Base-by-base conservation (phyloP, 2,113 vertebrate species). In the Orientallactaga bullata region DNA sequence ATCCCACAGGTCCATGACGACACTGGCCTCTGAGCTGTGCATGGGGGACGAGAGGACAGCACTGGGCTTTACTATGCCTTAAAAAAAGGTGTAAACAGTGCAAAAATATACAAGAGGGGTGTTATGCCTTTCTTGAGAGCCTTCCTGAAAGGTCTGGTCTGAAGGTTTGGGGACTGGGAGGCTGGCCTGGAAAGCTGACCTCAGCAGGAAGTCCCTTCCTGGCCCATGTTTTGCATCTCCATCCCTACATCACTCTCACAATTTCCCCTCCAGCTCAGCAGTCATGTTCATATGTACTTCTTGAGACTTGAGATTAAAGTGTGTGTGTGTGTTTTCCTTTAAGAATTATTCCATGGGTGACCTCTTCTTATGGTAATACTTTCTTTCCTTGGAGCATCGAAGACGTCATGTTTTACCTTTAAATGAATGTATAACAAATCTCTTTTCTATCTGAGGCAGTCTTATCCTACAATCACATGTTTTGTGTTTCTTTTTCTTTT, bases 321-420 rank as follows among this genome's bases (percentile, higher is more conserved):
- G 68, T 58, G 65, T 88, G n/a, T n/a, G n/a, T 94, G 95, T 5
- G 42, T 47, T 47, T 47, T 95, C 51, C 51, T 89, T 73, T 74
- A 83, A 89, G n/a, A 91, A 81, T 17, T 68, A 91, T 89, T 91
- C 28, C 42, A 85, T 73, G 35, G 94, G 0, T 39, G 68, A 78
- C 16, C 11, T 76, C 74, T 47, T 88, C 47, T 91, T 85, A 77
- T 73, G 82, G 28, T n/a, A 39, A 74, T 47, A 0, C 1, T 80
- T 77, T 39, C 51, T 95, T 71, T 81, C 11, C 26, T 35, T 35
- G 58, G 73, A 47, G 24, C 32, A 35, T 71, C 78, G 60, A 4
- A 65, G 47, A 90, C 85, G 6, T 30, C 35, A 5, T 4, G 16
- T 21, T 91, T 90, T 78, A 51, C 65, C 89, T 91, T 91, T 91